Conservation (phyloP, 2,888 invertebrate genomes). For the Bhutanitis thaidina region DNA sequence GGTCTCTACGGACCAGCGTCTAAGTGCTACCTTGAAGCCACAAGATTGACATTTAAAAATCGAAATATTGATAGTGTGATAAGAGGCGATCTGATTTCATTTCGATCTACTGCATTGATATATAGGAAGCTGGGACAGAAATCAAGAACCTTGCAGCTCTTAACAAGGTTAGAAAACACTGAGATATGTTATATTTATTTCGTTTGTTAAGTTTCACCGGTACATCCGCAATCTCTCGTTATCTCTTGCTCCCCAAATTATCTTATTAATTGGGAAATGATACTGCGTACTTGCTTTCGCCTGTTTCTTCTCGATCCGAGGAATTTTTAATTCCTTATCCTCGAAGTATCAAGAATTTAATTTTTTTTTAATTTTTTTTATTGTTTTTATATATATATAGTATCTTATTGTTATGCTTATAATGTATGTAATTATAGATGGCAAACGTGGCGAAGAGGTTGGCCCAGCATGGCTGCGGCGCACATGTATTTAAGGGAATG, state of each 20-base stretch:
- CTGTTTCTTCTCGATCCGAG: too few relatives aligned
- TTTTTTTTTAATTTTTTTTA: too few relatives aligned
- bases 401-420: too few relatives aligned
- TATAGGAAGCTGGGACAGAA: slow-evolving; percentile 84
- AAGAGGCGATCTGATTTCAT: slow-evolving; percentile 81
- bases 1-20: slow-evolving; percentile 55
- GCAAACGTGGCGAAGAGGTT: slow-evolving; percentile 71
- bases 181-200: too few relatives aligned
- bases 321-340: too few relatives aligned
- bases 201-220: too few relatives aligned
- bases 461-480: slow-evolving; percentile 65
- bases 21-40: slow-evolving; percentile 65
- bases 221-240: too few relatives aligned
- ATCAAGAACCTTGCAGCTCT: slow-evolving; percentile 83
- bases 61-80: slow-evolving; percentile 48
- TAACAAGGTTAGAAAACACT: slow-evolving; percentile 77
- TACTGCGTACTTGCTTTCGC: too few relatives aligned
- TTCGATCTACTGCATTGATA: slow-evolving; percentile 82
- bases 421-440: slow-evolving; percentile 54
- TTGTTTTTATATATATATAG: too few relatives aligned
- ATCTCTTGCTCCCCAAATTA: too few relatives aligned
- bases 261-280: too few relatives aligned
- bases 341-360: too few relatives aligned
- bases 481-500: slow-evolving; percentile 72
- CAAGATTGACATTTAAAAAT: slow-evolving; percentile 59